These are phyloP conservation scores for Epinotia nisella DNA, from an alignment of 2,888 invertebrate species.

Conservation along the genomic window DNA sequence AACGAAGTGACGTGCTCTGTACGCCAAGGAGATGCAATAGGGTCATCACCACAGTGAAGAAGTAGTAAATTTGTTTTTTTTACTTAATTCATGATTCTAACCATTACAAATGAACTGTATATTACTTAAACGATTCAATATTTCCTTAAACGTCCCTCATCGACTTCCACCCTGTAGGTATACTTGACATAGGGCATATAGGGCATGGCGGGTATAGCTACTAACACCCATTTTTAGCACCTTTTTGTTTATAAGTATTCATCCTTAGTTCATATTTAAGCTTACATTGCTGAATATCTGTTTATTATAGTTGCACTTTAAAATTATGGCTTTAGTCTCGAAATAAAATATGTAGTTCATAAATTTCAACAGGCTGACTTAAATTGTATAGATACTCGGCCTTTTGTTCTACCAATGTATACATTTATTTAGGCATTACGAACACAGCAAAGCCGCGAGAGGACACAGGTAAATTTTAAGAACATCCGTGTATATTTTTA, in stretches of 20 bases:
- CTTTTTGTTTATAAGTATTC: too few relatives aligned
- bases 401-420: not conserved
- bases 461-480: not conserved
- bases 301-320: too few relatives aligned
- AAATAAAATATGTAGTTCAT: not conserved
- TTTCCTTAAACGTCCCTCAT: too few relatives aligned
- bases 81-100: too few relatives aligned
- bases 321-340: not conserved
- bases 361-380: not conserved
- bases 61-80: too few relatives aligned
- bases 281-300: not conserved
- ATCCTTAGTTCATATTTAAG: not conserved
- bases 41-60: too few relatives aligned
- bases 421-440: not conserved
- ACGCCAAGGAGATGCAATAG: too few relatives aligned
- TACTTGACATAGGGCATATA: not conserved
- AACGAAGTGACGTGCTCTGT: too few relatives aligned
- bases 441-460: not conserved
- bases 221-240: not conserved
- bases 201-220: not conserved
- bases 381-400: not conserved
- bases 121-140: too few relatives aligned
- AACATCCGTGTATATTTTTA: not conserved
- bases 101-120: too few relatives aligned
- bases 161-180: too few relatives aligned